phyloP scores from a whole-genome alignment of 2,888 invertebrate species.

The Lordiphosa andalusiaca region DNA sequence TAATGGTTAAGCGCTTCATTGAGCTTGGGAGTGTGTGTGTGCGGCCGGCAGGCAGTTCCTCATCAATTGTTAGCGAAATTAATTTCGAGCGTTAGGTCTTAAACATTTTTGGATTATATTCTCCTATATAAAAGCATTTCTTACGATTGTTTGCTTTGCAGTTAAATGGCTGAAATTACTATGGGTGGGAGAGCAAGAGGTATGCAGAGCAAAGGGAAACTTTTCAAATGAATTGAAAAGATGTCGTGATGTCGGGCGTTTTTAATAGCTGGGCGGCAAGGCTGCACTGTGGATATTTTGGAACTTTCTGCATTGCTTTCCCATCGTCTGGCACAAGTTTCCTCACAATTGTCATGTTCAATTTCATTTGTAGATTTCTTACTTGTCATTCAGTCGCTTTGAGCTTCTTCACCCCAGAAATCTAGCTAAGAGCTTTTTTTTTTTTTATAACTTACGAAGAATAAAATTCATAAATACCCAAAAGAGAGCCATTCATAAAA shows the following conservation, averaged over 20 bases:
- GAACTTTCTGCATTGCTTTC: neutral
- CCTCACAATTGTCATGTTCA: constrained; percentile 73
- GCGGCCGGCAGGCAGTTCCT: constrained; percentile 24
- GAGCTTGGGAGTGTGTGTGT: constrained; percentile 66
- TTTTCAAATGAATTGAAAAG: constrained; percentile 64
- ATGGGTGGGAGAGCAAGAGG: neutral
- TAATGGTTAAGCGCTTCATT: constrained; percentile 78
- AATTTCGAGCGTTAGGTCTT: constrained; percentile 73
- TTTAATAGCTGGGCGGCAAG: constrained; percentile 52
- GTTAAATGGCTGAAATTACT: constrained; percentile 54
- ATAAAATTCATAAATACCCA: constrained; percentile 69
- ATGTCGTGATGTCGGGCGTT: constrained; percentile 52
- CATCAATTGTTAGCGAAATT: constrained; percentile 73
- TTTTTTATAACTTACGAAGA: constrained; percentile 42
- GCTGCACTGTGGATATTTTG: constrained; percentile 38
- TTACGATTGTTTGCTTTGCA: constrained; percentile 69
- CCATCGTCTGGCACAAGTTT: constrained; percentile 48
- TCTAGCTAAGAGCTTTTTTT: constrained; percentile 59
- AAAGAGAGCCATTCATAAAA: constrained; percentile 61
- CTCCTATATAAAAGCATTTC: constrained; percentile 64
- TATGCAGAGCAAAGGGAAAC: constrained; percentile 26
- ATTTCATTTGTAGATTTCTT: constrained; percentile 55
- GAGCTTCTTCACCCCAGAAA: constrained; percentile 21
- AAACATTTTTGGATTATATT: constrained; percentile 67
- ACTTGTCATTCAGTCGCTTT: constrained; percentile 54